phyloP scores from a whole-genome alignment of 2,113 vertebrate genomes.

The Passer domesticus region DNA sequence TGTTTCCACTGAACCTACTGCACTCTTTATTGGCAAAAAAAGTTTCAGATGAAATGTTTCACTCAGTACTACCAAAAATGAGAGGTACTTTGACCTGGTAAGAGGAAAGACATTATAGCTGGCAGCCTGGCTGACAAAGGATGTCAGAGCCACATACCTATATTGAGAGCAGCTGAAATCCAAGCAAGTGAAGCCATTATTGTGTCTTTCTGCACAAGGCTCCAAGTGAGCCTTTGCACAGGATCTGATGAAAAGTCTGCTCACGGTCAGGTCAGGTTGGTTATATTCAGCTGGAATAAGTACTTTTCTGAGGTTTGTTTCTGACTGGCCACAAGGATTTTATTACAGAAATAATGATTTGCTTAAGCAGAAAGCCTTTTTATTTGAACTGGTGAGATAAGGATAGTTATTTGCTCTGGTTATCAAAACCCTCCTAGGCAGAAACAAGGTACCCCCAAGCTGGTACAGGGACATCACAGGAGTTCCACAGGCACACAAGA shows the following conservation, averaged over 20 bases:
- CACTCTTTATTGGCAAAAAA: not conserved
- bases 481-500: not conserved
- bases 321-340: not conserved
- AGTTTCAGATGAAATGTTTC: not conserved
- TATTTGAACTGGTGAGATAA: not conserved
- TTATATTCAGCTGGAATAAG: not conserved
- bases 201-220: not conserved
- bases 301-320: not conserved
- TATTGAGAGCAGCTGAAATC: not conserved
- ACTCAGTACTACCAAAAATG: not conserved
- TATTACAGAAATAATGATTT: not conserved
- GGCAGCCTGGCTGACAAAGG: not conserved
- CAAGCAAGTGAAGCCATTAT: not conserved
- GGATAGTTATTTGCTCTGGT: not conserved
- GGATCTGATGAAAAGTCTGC: not conserved
- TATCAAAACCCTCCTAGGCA: not conserved
- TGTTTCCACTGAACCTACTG: not conserved
- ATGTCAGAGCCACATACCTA: not conserved
- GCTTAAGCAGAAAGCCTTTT: not conserved
- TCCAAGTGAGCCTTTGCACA: not conserved
- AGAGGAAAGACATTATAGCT: not conserved
- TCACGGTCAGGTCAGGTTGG: not conserved
- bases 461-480: not conserved
- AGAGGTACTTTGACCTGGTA: not conserved
- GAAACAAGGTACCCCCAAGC: not conserved